Base-by-base conservation (phyloP, 2,113 vertebrate genomes). In the Tautogolabrus adspersus region DNA sequence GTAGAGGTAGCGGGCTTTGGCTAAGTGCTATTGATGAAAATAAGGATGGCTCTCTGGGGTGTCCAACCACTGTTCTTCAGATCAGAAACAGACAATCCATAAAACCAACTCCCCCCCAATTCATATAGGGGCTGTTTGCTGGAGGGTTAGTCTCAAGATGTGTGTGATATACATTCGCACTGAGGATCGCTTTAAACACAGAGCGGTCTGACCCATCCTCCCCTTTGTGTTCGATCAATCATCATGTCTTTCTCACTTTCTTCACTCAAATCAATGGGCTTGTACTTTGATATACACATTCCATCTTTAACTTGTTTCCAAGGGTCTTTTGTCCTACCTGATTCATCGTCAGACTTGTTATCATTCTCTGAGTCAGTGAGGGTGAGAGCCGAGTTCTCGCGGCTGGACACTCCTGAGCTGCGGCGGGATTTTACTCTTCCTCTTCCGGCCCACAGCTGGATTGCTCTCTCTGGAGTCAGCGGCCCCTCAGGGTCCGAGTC, bases 291-390 rank as follows among this genome's bases (percentile, higher is more conserved):
- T 9, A 47, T 5, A 66, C 54, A 80, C 8, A 40, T 19, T 52
- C 6, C n/a, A 54, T 61, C 37, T 59, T 16, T 26, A 65, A 12
- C 30, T 19, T 46, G 57, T 21, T 58, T 72, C 18, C 19, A 49
- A 68, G 12, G 61, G 22, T 42, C 30, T 12, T 42, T 61, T 11
- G n/a, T 77, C 96, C 93, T 97, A 97, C 96, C 97, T 55, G 96
- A 96, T 75, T 98, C 96, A 21, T 97, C 96, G 19, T 98, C 96
- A 0, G 97, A 98, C 92, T 97, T 97, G 72, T 96, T 96, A 30
- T 97, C 97, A 51, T 98, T 97, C 82, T 98, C 96, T 1, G 97
- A 98, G 90, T 97, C 97, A 0, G 97, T 99, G 74, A 98, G 94
- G 0, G 96, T 97, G 61, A 98, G 96, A 0, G 96, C 96, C 0